These are phyloP conservation scores for Phrynosoma platyrhinos DNA, from an alignment of 2,113 vertebrate species.

Conservation along the genomic window DNA sequence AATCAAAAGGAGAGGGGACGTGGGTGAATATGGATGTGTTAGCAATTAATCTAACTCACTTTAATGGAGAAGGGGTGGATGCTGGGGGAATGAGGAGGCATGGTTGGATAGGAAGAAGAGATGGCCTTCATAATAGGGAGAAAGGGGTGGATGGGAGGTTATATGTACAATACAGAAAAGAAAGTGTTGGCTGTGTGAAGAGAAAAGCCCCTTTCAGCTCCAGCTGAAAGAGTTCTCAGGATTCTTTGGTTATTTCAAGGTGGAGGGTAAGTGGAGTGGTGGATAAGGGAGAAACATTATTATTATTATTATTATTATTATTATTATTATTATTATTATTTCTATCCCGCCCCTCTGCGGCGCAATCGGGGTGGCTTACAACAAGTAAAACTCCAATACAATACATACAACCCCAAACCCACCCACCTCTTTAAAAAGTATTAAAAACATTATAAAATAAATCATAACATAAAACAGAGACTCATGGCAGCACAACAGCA, in stretches of 20 bases:
- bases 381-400: no score
- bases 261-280: no score
- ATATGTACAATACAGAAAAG: conserved; percentile 19
- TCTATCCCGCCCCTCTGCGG: no score
- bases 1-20: conserved; percentile 45
- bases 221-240: not conserved
- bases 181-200: not conserved
- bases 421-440: no score
- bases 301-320: no score
- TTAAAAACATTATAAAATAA: no score
- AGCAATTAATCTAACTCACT: conserved; percentile 49
- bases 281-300: not conserved
- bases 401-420: no score
- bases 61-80: conserved; percentile 27
- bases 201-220: no score
- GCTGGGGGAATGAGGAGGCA: conserved; percentile 12
- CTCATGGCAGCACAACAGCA: no score
- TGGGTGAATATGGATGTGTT: conserved; percentile 48
- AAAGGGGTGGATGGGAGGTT: not conserved
- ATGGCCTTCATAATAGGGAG: conserved; percentile 17
- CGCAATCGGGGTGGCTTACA: no score
- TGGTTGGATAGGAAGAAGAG: conserved; percentile 23
- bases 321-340: no score
- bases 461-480: no score
- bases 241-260: not conserved